These are phyloP conservation scores for Pipa parva DNA, from an alignment of 2,113 vertebrate species.

Conservation along the genomic window DNA sequence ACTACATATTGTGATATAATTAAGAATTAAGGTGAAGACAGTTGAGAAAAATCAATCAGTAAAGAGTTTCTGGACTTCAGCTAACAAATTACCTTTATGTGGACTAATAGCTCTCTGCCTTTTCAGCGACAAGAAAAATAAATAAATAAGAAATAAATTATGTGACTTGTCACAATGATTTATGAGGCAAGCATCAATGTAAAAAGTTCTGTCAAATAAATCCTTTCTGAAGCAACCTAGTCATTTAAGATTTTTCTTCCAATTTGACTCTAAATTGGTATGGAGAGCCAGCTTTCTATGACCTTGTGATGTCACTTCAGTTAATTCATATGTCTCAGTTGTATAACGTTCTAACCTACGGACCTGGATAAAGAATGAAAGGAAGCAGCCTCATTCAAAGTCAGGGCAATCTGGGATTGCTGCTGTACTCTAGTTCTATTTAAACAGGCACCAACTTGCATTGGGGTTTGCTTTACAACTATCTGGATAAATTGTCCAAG, in stretches of 20 bases:
- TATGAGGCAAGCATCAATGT: slow-evolving; percentile 33
- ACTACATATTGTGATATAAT: too few relatives aligned
- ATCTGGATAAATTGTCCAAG: too few relatives aligned
- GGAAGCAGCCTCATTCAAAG: too few relatives aligned
- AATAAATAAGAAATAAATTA: slow-evolving; percentile 38
- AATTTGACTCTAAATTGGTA: slow-evolving; percentile 33
- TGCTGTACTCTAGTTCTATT: too few relatives aligned
- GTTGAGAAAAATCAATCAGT: neutral
- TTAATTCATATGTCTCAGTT: slow-evolving; percentile 29
- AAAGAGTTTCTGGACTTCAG: neutral
- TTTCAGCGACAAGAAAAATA: slow-evolving; percentile 1
- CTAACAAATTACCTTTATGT: slow-evolving; percentile 7
- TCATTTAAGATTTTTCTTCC: slow-evolving; percentile 38
- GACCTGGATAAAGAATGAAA: slow-evolving; percentile 12
- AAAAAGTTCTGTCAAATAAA: slow-evolving; percentile 32
- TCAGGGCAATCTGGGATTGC: too few relatives aligned
- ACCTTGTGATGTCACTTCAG: slow-evolving; percentile 29
- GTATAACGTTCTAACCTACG: slow-evolving; percentile 23
- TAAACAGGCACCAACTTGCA: too few relatives aligned
- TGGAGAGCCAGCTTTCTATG: slow-evolving; percentile 7
- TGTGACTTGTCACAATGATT: slow-evolving; percentile 39
- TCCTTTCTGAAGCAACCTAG: slow-evolving; percentile 32
- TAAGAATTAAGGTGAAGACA: neutral
- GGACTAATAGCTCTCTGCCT: slow-evolving; percentile 1
- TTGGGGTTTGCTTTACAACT: too few relatives aligned